Evolutionary conservation across 2,113 vertebrate species (phyloP).

Genomic region (Anoplopoma fimbria): DNA sequence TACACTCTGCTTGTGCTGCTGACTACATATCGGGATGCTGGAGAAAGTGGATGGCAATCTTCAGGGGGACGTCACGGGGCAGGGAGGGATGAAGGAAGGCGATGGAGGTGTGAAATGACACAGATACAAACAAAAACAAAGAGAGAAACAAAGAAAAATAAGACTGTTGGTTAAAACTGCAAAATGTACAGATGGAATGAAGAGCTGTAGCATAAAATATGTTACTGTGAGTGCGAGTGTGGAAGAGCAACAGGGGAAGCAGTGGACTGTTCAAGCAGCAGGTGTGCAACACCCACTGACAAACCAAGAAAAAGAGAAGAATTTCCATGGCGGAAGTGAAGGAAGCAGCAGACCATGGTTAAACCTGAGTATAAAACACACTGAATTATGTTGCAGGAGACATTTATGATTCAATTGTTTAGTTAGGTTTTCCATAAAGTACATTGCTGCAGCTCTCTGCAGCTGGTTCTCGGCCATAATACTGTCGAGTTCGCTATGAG

Average conservation of each 20-base stretch:
- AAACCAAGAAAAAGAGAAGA: slow-evolving; percentile 14
- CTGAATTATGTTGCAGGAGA: neutral
- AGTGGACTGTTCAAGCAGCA: slow-evolving; percentile 54
- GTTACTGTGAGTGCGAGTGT: neutral
- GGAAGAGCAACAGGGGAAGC: slow-evolving; percentile 19
- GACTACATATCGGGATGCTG: slow-evolving; percentile 75
- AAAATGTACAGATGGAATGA: slow-evolving; percentile 6
- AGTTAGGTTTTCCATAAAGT: neutral
- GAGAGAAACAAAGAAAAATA: slow-evolving; percentile 13
- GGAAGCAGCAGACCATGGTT: slow-evolving; percentile 48
- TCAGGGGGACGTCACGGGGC: neutral
- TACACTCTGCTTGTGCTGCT: slow-evolving; percentile 49
- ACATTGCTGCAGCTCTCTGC: neutral
- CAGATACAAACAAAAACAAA: slow-evolving; percentile 11
- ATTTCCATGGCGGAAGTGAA: slow-evolving; percentile 55
- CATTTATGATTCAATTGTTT: neutral
- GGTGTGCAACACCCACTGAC: slow-evolving; percentile 58
- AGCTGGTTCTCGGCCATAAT: neutral
- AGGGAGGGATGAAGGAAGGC: slow-evolving; percentile 13
- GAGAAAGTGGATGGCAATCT: slow-evolving; percentile 43
- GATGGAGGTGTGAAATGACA: slow-evolving; percentile 3
- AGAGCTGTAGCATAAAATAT: slow-evolving; percentile 11
- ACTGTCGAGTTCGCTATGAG: neutral
- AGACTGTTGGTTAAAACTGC: slow-evolving; percentile 22
- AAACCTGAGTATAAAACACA: slow-evolving; percentile 2